Evolutionary conservation across 1,140 invertebrate genomes (phyloP), one percentile per base, ranked within the genome.

Genomic region (Danaus melanippus): DNA sequence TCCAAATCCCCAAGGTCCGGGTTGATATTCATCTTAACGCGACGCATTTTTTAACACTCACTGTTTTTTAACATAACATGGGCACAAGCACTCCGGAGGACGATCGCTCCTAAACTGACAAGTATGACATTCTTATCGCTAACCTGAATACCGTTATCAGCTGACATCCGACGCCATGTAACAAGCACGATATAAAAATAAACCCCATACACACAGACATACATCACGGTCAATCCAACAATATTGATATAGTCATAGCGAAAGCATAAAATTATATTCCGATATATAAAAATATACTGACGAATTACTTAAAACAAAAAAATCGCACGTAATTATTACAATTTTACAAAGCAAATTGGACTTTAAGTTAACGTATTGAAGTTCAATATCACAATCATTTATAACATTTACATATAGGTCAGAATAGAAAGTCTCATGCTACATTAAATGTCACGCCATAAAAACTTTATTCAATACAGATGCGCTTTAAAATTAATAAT

Each of bases 1-100:
- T 88, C 87, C 21, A 88, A 47, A 46, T 88, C 87, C 0, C 80
- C 80, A 51, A 88, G 50, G 65, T 88, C 83, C 0, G 87, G 82
- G 50, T 84, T 79, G 7, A 84, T 62, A 21, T 76, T 84, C 59
- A 80, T 64, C 58, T 80, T 83, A 11, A 66, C 58, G 5, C 81
- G 78, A 49, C 79, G 70, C 83, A 86, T 86, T 66, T 63, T 81
- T 56, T 43, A 56, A 63, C 53, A 66, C 41, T 62, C 55, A 66
- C 49, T 59, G 65, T 61, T 58, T 32, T 32, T 32, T 32, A 32
- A 32, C 61, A 41, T 32, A 52, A 49, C 46, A 44, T 12, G 46
- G 60, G 56, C 46, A 63, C 69, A 64, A 73, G 61, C 74, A 66
- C 55, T 39, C 60, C 58, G 62, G 48, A 7, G 69, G 61, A 56